Evolutionary conservation across 2,888 invertebrate genomes (phyloP).

Genomic region (Archips xylosteana): DNA sequence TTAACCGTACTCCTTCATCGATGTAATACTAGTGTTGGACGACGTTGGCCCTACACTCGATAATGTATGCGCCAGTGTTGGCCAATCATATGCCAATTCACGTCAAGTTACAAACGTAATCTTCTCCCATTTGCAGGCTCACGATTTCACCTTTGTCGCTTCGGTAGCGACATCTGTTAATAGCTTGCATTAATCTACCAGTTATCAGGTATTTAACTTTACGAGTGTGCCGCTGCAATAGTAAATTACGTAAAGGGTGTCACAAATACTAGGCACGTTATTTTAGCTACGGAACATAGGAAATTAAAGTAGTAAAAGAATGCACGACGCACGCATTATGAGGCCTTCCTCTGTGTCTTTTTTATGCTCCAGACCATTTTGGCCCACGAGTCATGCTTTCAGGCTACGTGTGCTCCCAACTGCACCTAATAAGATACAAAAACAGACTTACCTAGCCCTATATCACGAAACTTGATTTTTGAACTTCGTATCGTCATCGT

Average conservation of each 20-base stretch:
- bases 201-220: constrained; percentile 27
- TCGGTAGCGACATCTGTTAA: constrained; percentile 42
- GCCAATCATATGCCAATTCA: constrained; percentile 10
- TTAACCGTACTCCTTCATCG: too few relatives aligned
- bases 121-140: constrained; percentile 31
- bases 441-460: too few relatives aligned
- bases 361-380: too few relatives aligned
- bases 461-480: too few relatives aligned
- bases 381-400: too few relatives aligned
- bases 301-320: too few relatives aligned
- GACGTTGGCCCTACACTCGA: constrained; percentile 11
- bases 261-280: neutral
- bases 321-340: too few relatives aligned
- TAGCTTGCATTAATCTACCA: constrained; percentile 39
- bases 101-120: constrained; percentile 27
- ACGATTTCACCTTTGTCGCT: constrained; percentile 42
- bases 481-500: too few relatives aligned
- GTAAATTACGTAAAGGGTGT: neutral
- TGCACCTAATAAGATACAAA: too few relatives aligned
- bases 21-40: neutral
- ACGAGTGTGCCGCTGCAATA: neutral
- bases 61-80: constrained; percentile 10
- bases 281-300: neutral
- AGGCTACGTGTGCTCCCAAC: too few relatives aligned
- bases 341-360: too few relatives aligned